phyloP scores from a whole-genome alignment of 2,113 vertebrate genomes.

The Sisor rabdophorus region DNA sequence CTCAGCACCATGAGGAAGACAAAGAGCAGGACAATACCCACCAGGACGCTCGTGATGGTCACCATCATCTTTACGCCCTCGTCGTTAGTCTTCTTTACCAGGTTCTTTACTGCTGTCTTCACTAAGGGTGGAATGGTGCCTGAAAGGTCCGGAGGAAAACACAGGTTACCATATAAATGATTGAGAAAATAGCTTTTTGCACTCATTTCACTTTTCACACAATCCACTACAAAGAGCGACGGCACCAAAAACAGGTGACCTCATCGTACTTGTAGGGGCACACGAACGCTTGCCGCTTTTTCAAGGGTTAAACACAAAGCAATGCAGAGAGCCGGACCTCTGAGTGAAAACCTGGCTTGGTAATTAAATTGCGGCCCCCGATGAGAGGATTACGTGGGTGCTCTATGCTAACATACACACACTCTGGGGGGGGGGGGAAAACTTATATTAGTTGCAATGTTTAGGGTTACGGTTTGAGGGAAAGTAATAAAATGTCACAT shows the following conservation, averaged over 20 bases:
- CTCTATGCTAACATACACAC: constrained; percentile 2
- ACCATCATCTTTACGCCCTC: constrained; percentile 97
- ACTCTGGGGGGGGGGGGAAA: too few species aligned
- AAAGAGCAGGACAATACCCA: constrained; percentile 85
- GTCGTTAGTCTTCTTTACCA: constrained; percentile 77
- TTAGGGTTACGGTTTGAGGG: constrained; percentile 22
- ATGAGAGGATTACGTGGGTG: constrained; percentile 29
- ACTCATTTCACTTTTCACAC: constrained; percentile 33
- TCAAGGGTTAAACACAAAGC: background rate
- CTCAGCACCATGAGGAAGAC: constrained; percentile 85
- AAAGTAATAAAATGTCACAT: constrained; percentile 32
- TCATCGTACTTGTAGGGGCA: constrained; percentile 27
- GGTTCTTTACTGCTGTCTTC: constrained; percentile 85
- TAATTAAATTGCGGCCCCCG: constrained; percentile 3
- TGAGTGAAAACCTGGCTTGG: background rate
- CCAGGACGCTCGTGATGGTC: constrained; percentile 92
- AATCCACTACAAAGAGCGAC: constrained; percentile 4
- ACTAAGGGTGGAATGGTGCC: constrained; percentile 96
- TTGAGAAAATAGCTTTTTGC: too few species aligned
- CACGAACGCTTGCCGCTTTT: background rate
- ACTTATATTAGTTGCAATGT: constrained; percentile 23
- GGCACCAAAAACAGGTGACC: constrained; percentile 31
- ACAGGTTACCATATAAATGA: background rate
- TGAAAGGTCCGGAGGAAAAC: constrained; percentile 54
- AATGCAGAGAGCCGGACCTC: background rate